These are phyloP conservation scores for Staurois parvus DNA, from an alignment of 2,797 vertebrate species.

Conservation along the genomic window DNA sequence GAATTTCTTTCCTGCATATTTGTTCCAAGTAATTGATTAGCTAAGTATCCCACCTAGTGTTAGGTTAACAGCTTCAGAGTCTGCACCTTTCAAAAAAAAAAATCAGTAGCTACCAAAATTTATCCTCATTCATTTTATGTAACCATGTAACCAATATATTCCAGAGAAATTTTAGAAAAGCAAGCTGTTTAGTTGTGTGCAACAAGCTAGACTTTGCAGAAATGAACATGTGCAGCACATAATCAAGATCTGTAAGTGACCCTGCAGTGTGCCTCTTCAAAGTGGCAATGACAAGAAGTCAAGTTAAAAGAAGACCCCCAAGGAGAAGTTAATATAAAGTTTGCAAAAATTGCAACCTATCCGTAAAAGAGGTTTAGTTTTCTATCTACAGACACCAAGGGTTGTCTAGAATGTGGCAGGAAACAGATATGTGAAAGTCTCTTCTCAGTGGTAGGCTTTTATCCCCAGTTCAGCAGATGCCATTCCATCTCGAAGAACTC, in stretches of 20 bases:
- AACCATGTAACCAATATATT: no score
- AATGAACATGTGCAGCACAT: neutral
- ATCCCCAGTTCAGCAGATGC: slow-evolving; percentile 1
- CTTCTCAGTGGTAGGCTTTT: neutral
- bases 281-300: neutral
- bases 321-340: neutral
- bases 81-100: neutral
- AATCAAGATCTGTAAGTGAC: neutral
- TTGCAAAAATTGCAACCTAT: neutral
- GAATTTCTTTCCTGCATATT: no score
- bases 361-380: neutral
- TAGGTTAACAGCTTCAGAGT: no score
- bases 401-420: neutral
- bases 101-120: neutral
- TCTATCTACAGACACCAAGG: neutral
- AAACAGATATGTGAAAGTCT: neutral
- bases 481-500: neutral
- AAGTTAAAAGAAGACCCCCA: neutral
- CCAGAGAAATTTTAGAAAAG: neutral
- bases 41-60: no score
- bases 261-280: neutral
- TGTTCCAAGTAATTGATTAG: no score
- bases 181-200: neutral
- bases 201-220: neutral
- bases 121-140: neutral